A percentile compares a stretch with the other conserved stretches of the same genome.
These are phyloP conservation scores for Arge pagana DNA, from an alignment of 2,888 invertebrate species.

Conservation along the genomic window DNA sequence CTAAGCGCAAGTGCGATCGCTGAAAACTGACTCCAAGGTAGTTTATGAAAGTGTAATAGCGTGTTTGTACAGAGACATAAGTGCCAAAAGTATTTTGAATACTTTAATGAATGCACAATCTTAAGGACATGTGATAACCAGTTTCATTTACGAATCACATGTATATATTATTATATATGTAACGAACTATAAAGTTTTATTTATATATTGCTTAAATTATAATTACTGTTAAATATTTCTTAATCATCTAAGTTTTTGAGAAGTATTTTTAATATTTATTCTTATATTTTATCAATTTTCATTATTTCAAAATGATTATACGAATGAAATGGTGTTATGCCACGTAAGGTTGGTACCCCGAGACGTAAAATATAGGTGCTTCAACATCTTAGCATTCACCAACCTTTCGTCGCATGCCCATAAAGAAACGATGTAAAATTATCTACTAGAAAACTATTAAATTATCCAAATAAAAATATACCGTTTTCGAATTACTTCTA, in stretches of 20 bases:
- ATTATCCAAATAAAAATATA: neutral
- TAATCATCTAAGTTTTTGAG: constrained; percentile 37
- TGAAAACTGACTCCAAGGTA: constrained; percentile 7
- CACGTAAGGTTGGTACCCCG: constrained; percentile 45
- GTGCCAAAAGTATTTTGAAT: neutral
- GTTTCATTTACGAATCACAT: constrained; percentile 21
- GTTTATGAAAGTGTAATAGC: constrained; percentile 2
- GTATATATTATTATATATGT: constrained; percentile 22
- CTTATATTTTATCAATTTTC: constrained; percentile 31
- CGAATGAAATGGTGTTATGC: constrained; percentile 39
- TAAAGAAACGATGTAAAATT: constrained; percentile 2
- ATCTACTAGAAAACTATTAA: constrained; percentile 3
- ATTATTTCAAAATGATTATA: constrained; percentile 21
- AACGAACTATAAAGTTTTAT: constrained; percentile 27
- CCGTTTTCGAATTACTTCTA: too few relatives aligned
- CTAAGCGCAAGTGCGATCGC: constrained; percentile 9
- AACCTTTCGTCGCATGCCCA: constrained; percentile 43
- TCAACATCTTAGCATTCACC: constrained; percentile 41
- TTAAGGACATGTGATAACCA: constrained; percentile 12
- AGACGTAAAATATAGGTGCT: constrained; percentile 58
- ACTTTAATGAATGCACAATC: constrained; percentile 2
- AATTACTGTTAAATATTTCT: constrained; percentile 31
- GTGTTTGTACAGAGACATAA: neutral
- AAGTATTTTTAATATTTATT: constrained; percentile 38
- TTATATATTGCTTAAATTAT: constrained; percentile 34